These are phyloP conservation scores for Eugnorisma glareosa DNA, from an alignment of 2,888 invertebrate genomes.

Conservation along the genomic window DNA sequence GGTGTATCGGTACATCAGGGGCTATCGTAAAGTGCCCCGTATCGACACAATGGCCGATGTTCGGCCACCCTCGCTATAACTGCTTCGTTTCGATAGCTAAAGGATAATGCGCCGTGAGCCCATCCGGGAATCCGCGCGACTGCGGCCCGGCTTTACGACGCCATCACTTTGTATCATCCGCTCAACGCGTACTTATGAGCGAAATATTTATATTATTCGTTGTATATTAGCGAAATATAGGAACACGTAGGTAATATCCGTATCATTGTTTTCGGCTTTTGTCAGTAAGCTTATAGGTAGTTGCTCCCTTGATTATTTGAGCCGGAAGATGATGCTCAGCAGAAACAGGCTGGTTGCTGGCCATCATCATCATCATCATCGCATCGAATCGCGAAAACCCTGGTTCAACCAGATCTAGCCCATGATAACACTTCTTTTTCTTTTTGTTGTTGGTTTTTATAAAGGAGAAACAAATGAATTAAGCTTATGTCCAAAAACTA, in stretches of 20 bases:
- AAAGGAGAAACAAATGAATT: not conserved
- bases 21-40: constrained; percentile 35
- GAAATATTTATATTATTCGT: constrained; percentile 28
- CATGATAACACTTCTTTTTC: not conserved
- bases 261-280: not conserved
- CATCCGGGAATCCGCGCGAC: not conserved
- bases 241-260: not conserved
- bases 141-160: constrained; percentile 26
- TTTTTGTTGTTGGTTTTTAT: not conserved
- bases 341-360: not conserved
- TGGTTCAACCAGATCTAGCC: not conserved
- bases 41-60: constrained; percentile 9
- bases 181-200: constrained; percentile 23
- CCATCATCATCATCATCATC: not conserved
- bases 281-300: not conserved
- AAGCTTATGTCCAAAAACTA: not conserved
- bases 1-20: constrained; percentile 13
- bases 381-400: no score
- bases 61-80: not conserved
- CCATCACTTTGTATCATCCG: constrained; percentile 50
- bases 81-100: constrained; percentile 25
- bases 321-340: not conserved
- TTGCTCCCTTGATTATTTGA: not conserved
- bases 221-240: not conserved
- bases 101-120: constrained; percentile 12